Evolutionary conservation across 2,888 invertebrate species (phyloP).

Genomic region (Lasioglossum pauxillum): DNA sequence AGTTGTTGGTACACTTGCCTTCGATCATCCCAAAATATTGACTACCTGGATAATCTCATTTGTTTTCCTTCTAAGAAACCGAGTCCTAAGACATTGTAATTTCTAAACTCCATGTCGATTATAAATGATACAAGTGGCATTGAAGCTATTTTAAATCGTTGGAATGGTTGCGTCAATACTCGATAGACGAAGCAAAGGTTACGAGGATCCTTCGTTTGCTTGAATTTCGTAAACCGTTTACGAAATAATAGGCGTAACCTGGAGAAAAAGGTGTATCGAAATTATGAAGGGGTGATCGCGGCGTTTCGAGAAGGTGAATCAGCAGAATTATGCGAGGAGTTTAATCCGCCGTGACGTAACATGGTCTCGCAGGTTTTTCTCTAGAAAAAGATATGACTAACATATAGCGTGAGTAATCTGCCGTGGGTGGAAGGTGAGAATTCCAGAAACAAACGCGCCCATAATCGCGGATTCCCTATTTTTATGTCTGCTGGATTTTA

Average conservation of each 20-base stretch:
- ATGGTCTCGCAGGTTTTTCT: slow-evolving; percentile 19
- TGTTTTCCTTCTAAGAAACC: background rate
- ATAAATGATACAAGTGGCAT: background rate
- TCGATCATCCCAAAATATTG: no score
- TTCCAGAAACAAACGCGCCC: slow-evolving; percentile 38
- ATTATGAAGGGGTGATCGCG: slow-evolving; percentile 5
- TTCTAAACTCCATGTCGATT: background rate
- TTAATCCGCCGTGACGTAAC: slow-evolving; percentile 46
- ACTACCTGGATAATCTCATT: background rate
- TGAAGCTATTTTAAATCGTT: background rate
- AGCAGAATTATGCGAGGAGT: slow-evolving; percentile 34
- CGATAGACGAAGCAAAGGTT: background rate
- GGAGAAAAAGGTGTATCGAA: background rate
- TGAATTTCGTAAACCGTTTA: slow-evolving; percentile 6
- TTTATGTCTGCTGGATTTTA: slow-evolving; percentile 18
- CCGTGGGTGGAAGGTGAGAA: slow-evolving; percentile 48
- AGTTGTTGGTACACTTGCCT: background rate
- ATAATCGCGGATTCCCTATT: slow-evolving; percentile 30
- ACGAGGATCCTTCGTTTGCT: background rate
- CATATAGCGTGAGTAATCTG: slow-evolving; percentile 40
- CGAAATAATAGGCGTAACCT: background rate
- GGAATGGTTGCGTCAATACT: background rate
- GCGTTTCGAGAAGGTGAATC: slow-evolving; percentile 26
- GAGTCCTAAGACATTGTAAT: background rate
- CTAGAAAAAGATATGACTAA: slow-evolving; percentile 49